phyloP scores from a whole-genome alignment of 2,888 invertebrate genomes.

The Melanotus villosus region DNA sequence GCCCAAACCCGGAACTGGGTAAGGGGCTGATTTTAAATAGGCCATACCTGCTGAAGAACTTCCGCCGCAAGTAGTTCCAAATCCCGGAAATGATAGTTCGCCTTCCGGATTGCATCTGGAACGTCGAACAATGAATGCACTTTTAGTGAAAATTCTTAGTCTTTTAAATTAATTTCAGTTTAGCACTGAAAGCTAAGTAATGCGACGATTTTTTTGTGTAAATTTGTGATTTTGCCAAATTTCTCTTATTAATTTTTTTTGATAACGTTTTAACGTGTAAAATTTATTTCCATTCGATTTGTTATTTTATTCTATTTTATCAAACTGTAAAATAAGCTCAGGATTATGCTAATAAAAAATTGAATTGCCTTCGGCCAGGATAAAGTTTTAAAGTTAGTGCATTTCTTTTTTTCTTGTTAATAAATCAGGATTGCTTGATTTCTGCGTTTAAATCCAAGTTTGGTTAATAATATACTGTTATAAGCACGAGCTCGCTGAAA shows the following conservation, averaged over 20 bases:
- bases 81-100: slow-evolving; percentile 74
- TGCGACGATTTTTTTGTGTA: too few species aligned
- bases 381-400: neutral
- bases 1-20: slow-evolving; percentile 72
- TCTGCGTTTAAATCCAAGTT: slow-evolving; percentile 2
- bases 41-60: slow-evolving; percentile 71
- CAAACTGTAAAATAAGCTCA: too few species aligned
- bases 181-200: neutral
- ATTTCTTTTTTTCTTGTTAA: neutral
- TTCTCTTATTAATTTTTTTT: too few species aligned
- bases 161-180: neutral
- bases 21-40: slow-evolving; percentile 74
- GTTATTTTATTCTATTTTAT: too few species aligned
- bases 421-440: slow-evolving; percentile 13
- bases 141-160: neutral
- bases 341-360: slow-evolving; percentile 19
- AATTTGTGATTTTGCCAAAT: too few species aligned
- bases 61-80: slow-evolving; percentile 72
- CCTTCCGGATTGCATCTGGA: slow-evolving; percentile 72
- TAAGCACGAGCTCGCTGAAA: slow-evolving; percentile 10
- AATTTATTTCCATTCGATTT: too few species aligned
- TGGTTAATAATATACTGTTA: neutral
- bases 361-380: slow-evolving; percentile 7
- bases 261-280: too few species aligned
- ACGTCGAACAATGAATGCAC: slow-evolving; percentile 50